These are phyloP conservation scores for Brachionus calyciflorus DNA, from an alignment of 1,140 invertebrate genomes.

Conservation along the genomic window DNA sequence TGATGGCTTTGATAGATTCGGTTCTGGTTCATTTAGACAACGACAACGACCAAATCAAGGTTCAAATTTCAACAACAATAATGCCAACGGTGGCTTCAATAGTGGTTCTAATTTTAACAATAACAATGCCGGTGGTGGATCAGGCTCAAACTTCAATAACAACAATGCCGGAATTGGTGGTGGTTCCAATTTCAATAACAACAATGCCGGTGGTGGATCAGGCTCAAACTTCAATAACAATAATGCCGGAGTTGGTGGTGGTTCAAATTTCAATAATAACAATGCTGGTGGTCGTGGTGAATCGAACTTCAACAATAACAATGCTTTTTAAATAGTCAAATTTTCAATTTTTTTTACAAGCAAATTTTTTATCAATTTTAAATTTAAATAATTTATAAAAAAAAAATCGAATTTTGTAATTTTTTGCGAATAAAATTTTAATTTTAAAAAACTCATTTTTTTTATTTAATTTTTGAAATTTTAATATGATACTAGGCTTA, in stretches of 20 bases:
- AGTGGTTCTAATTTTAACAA: slow-evolving; percentile 6
- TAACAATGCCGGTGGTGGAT: slow-evolving; percentile 12
- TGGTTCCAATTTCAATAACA: not conserved
- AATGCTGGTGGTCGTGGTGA: not conserved
- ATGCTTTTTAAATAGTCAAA: not conserved
- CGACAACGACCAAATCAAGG: not conserved
- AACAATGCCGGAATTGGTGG: not conserved
- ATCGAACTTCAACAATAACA: slow-evolving; percentile 1
- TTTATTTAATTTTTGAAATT: no score
- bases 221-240: slow-evolving; percentile 18
- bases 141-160: slow-evolving; percentile 8
- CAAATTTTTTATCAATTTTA: not conserved
- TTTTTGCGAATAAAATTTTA: no score
- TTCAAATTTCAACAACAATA: slow-evolving; percentile 41
- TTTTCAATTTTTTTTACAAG: not conserved
- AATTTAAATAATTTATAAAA: not conserved
- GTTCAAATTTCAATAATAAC: slow-evolving; percentile 6
- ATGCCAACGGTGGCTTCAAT: not conserved
- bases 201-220: not conserved
- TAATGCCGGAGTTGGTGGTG: not conserved
- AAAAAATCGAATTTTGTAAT: no score
- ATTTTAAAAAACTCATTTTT: no score
- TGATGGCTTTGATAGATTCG: not conserved
- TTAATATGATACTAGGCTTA: not conserved
- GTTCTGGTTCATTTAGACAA: not conserved